A percentile compares a stretch with the other conserved stretches of the same genome.
Evolutionary conservation across 1,140 invertebrate genomes (phyloP).

Genomic region (Chymomyza costata): DNA sequence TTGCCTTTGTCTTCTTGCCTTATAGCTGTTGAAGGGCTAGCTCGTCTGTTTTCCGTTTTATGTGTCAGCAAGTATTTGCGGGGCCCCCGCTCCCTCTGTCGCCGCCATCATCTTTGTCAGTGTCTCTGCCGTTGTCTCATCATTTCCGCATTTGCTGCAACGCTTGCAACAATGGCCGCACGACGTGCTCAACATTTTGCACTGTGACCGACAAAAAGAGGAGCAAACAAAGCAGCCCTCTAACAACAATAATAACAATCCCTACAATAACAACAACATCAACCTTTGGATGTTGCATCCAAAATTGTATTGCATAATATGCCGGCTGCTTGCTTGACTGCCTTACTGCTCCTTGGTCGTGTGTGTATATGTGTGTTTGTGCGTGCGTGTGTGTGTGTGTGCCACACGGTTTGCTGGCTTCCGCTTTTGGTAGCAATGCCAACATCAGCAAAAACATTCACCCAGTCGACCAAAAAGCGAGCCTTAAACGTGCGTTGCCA

Average conservation of each 20-base stretch:
- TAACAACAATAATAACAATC: background rate
- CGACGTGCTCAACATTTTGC: slow-evolving; percentile 14
- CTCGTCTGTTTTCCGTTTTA: background rate
- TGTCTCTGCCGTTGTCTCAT: slow-evolving; percentile 36
- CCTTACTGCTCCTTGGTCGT: too few relatives aligned
- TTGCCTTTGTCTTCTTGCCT: background rate
- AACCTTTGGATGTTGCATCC: slow-evolving; percentile 27
- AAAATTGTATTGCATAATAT: slow-evolving; percentile 68
- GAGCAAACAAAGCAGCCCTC: slow-evolving; percentile 23
- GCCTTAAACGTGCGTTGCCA: background rate
- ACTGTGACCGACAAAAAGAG: slow-evolving; percentile 53
- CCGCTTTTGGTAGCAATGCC: background rate
- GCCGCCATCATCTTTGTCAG: slow-evolving; percentile 9
- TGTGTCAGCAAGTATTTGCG: too few relatives aligned
- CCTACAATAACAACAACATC: background rate
- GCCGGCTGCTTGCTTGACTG: slow-evolving; percentile 4
- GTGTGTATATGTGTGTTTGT: too few relatives aligned
- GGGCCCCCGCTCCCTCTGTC: background rate
- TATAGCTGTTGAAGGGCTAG: too few relatives aligned
- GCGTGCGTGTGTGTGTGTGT: too few relatives aligned
- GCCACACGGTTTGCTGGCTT: background rate
- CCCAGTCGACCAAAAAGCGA: background rate
- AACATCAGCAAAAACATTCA: background rate
- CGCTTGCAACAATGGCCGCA: slow-evolving; percentile 5
- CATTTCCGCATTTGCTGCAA: slow-evolving; percentile 42